phyloP scores from a whole-genome alignment of 2,888 invertebrate genomes.

The Scaptodrosophila latifasciaeformis region DNA sequence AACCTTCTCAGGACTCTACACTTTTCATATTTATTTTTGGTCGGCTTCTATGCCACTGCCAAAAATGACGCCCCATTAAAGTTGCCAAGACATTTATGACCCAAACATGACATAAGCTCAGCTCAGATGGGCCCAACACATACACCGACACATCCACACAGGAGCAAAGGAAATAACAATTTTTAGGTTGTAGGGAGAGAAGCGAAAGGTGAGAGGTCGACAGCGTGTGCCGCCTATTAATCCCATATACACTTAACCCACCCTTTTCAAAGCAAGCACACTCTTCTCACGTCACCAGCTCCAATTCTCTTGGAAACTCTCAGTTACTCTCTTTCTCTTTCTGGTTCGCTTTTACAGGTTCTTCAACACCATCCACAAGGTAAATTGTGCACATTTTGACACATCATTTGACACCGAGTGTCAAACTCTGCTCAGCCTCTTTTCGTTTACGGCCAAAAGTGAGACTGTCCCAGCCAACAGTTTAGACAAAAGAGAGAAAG shows the following conservation, averaged over 20 bases:
- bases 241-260: slow-evolving; percentile 53
- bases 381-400: slow-evolving; percentile 69
- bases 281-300: neutral
- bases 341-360: too few species aligned
- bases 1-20: too few species aligned
- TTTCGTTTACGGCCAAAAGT: slow-evolving; percentile 61
- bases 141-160: too few species aligned
- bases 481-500: too few species aligned
- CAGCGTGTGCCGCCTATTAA: slow-evolving; percentile 52
- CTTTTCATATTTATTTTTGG: too few species aligned
- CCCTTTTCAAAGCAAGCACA: neutral
- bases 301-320: slow-evolving; percentile 1
- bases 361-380: slow-evolving; percentile 36
- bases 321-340: too few species aligned
- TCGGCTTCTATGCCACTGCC: slow-evolving; percentile 1
- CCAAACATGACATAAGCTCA: slow-evolving; percentile 51
- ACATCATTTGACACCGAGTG: slow-evolving; percentile 70
- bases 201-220: neutral
- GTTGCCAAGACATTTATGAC: slow-evolving; percentile 68
- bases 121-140: neutral
- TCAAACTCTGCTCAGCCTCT: slow-evolving; percentile 43
- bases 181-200: too few species aligned
- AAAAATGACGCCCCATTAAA: slow-evolving; percentile 53
- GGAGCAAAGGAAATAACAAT: too few species aligned
- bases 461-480: slow-evolving; percentile 35